Percentiles rank a stretch among this genome's conserved stretches.
phyloP scores from a whole-genome alignment of 2,797 vertebrate genomes.

The Coregonus sp. region DNA sequence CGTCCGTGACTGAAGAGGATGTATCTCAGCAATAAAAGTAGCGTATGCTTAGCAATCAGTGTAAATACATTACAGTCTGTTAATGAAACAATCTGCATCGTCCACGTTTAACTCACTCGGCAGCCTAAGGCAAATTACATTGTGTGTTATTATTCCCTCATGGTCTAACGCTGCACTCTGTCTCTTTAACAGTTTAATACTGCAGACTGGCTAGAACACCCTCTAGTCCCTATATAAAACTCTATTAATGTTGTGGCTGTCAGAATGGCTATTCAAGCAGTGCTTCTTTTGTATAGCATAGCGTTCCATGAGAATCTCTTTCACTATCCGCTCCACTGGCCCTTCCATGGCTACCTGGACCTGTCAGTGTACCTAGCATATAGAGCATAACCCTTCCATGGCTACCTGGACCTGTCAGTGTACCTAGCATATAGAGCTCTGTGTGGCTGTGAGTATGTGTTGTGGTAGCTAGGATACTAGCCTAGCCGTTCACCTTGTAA shows the following conservation, averaged over 20 bases:
- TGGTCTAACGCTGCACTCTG: neutral
- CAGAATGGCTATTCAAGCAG: neutral
- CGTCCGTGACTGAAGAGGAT: conserved; percentile 36
- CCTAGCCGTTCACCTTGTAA: conserved; percentile 2
- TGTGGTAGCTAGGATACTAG: conserved; percentile 7
- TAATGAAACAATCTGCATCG: conserved; percentile 30
- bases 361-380: conserved; percentile 3
- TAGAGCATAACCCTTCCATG: neutral
- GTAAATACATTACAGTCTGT: conserved; percentile 42
- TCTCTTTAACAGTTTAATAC: neutral
- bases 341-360: neutral
- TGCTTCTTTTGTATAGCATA: neutral
- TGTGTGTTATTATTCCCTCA: conserved; percentile 21
- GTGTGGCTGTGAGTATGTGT: neutral
- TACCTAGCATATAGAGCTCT: neutral
- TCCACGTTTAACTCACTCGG: conserved; percentile 11
- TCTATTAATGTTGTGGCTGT: neutral
- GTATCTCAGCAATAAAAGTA: conserved; percentile 65
- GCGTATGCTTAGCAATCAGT: conserved; percentile 60
- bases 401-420: neutral
- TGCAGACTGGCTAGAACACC: conserved; percentile 1
- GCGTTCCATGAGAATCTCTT: neutral
- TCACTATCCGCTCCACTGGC: neutral
- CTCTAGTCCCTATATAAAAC: neutral
- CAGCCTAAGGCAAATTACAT: conserved; percentile 25